Evolutionary conservation across 2,797 vertebrate species (phyloP), one percentile per base, ranked within the genome.

Genomic region (Knipowitschia caucasica): DNA sequence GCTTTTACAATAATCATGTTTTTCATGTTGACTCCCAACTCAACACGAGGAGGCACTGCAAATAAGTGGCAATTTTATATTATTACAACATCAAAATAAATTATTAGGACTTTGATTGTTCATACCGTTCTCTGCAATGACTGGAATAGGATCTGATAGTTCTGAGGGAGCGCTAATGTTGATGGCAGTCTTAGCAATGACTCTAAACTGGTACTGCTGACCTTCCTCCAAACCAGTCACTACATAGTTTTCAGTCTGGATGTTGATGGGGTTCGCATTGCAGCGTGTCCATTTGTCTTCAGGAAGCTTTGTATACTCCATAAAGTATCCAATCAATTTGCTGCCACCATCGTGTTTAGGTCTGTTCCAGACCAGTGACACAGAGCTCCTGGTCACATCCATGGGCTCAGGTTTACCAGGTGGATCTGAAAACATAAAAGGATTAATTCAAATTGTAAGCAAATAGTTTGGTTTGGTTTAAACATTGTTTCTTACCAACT

Each of bases 351-450:
- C 97, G 40, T 98, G 92, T 57, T 93, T 94, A 65, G 96, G 95
- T 59, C 92, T 92, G 62, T 75, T 87, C 97, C 97, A 99, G 53
- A 98, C 80, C 81, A 99, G 80, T 5, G 95, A 95, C 14, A 91
- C 95, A 0, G 92, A 89, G 79, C 49, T 91, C 77, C 89, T 98
- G 57, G 93, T 93, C 60, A 99, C 91, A 77, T 99, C 97, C 85
- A 95, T 92, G 63, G 93, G 88, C 86, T 99, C 95, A 17, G 97
- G 96, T 90, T 99, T 99, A 59, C 97, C 95, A 69, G 97, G 97
- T 61, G 92, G 90, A 85, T 88, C 86, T 88, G 67, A 3, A 50
- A 11, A 50, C 15, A 61, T 5, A 59, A 39, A 15, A 25, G 1
- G 52, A 39, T 27, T n/a, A n/a, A n/a, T n/a, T n/a, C n/a, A 42